Evolutionary conservation across 2,113 vertebrate genomes (phyloP), one percentile per base, ranked within the genome.

Genomic region (Picathartes gymnocephalus): DNA sequence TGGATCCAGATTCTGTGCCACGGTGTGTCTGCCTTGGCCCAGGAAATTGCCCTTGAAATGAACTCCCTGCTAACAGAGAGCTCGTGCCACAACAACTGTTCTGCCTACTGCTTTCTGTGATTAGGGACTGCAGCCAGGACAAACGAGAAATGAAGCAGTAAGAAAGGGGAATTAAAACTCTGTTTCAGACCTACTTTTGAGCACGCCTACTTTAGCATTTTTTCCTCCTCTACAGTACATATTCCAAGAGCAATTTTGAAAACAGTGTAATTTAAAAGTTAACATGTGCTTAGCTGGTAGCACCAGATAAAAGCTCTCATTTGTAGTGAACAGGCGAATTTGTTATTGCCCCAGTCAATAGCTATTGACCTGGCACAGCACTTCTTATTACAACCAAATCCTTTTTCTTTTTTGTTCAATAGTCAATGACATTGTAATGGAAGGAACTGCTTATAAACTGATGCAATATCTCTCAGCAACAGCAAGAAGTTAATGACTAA

Each of bases 401-500:
- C 51, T 83, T 97, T 94, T 65, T 95, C 60, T 89, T 66, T 90
- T 96, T 86, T 91, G 73, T 84, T 93, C 88, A 84, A 48, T 83
- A 95, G 71, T 60, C 97, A 96, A 93, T 93, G 92, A 87, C 73
- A 95, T 40, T 92, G 82, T 83, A 92, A 90, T 95, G 91, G 90
- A 96, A 87, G 70, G 91, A 86, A 85, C 47, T 66, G 86, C 88
- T 97, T 96, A 95, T 72, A 97, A 94, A 96, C 89, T 78, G 79
- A 76, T 93, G 77, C 56, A 95, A 54, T 84, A 65, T 77, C 61
- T 90, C 64, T 35, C 92, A 90, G 69, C 95, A 95, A 76, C 81
- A 89, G 76, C 74, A 90, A 93, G 25, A 91, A 92, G 62, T 89
- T 93, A 95, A 92, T 94, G 95, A 95, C 66, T 78, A 61, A 97